These are phyloP conservation scores for Leucoraja ocellata DNA, from an alignment of 2,797 vertebrate species.

Conservation along the genomic window DNA sequence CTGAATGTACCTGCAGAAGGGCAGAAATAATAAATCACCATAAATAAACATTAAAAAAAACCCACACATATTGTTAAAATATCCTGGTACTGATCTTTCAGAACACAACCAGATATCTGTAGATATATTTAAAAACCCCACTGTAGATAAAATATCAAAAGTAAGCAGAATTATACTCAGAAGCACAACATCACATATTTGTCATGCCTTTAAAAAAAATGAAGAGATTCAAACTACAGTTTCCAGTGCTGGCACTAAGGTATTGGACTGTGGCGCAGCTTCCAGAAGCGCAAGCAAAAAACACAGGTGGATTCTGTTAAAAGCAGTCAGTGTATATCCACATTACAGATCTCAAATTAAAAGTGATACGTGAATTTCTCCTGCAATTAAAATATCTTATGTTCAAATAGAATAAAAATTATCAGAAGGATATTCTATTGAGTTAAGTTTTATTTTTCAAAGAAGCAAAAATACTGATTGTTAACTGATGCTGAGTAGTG, in stretches of 20 bases:
- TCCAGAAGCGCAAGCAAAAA: background rate
- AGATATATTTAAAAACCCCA: conserved; percentile 35
- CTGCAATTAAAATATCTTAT: background rate
- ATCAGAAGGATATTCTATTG: background rate
- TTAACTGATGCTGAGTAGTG: background rate
- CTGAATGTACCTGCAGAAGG: conserved; percentile 82
- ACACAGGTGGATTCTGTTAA: background rate
- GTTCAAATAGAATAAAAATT: background rate
- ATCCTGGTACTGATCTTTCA: conserved; percentile 39
- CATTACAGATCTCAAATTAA: background rate
- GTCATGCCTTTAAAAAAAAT: background rate
- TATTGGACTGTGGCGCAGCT: background rate
- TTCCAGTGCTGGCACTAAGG: background rate
- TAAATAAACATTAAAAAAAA: conserved; percentile 45
- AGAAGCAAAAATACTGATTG: no score
- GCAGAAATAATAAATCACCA: conserved; percentile 39
- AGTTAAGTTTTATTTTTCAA: background rate
- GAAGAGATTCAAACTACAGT: background rate
- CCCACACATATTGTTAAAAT: conserved; percentile 37
- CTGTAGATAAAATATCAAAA: conserved; percentile 42
- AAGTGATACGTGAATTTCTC: background rate
- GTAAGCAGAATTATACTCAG: background rate
- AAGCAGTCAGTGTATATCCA: background rate
- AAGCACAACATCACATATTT: background rate
- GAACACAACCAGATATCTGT: conserved; percentile 43